A percentile compares a stretch with the other conserved stretches of the same genome.
Evolutionary conservation across 2,888 invertebrate genomes (phyloP).

Genomic region (Alloplasta piceator): DNA sequence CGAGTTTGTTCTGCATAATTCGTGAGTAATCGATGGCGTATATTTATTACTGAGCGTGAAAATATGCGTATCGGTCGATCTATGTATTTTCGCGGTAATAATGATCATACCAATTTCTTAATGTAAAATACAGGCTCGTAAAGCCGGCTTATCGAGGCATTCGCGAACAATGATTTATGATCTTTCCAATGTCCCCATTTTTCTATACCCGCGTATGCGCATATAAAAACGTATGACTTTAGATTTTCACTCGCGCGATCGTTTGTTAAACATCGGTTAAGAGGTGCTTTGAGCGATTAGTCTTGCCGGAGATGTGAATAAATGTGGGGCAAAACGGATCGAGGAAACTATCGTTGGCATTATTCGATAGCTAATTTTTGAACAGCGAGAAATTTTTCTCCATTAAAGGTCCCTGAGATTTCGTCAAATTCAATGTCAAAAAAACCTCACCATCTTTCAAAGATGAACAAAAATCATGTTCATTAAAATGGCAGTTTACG

Average conservation of each 20-base stretch:
- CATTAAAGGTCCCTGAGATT: too few species aligned
- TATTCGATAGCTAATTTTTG: too few species aligned
- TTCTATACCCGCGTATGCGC: constrained; percentile 15
- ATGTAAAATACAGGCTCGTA: constrained; percentile 35
- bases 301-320: background rate
- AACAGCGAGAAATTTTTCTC: too few species aligned
- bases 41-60: constrained; percentile 23
- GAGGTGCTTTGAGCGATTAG: constrained; percentile 41
- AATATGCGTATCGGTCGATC: constrained; percentile 17
- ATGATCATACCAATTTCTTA: constrained; percentile 7
- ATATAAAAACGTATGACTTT: background rate
- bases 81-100: constrained; percentile 8
- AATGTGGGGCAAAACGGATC: too few species aligned
- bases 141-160: constrained; percentile 57
- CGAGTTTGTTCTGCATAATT: background rate
- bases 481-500: too few species aligned
- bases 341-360: too few species aligned
- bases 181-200: constrained; percentile 17
- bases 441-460: too few species aligned
- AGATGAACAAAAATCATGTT: too few species aligned
- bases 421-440: too few species aligned
- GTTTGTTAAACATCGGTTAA: constrained; percentile 57
- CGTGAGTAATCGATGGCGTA: constrained; percentile 41
- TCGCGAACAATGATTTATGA: constrained; percentile 52
- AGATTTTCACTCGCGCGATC: constrained; percentile 36